Conservation (phyloP, 2,888 invertebrate species). For the Acronicta psi region DNA sequence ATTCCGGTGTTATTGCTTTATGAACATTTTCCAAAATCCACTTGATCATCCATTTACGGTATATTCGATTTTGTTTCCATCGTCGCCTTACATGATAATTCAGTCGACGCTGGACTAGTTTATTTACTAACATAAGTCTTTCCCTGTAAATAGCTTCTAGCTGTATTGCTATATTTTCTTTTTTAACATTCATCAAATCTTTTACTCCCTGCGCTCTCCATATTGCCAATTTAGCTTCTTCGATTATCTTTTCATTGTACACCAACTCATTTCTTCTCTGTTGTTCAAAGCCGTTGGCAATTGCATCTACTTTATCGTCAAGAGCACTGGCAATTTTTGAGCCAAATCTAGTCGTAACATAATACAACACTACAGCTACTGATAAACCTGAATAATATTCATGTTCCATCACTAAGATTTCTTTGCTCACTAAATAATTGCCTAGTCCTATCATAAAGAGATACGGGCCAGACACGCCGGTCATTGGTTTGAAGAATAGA, state of each 20-base stretch:
- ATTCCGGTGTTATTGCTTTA: constrained; percentile 94
- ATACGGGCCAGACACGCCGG: constrained; percentile 96
- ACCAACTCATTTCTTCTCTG: constrained; percentile 86
- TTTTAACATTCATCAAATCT: constrained; percentile 94
- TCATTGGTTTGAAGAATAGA: constrained; percentile 96
- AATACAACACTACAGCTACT: constrained; percentile 89
- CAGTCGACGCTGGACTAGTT: constrained; percentile 92
- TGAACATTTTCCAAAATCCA: constrained; percentile 96
- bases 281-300: constrained; percentile 85
- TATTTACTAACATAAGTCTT: constrained; percentile 86
- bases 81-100: constrained; percentile 97
- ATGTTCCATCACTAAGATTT: constrained; percentile 97
- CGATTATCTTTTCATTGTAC: constrained; percentile 85
- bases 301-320: constrained; percentile 92
- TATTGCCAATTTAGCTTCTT: constrained; percentile 91
- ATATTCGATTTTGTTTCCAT: constrained; percentile 93
- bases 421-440: constrained; percentile 97
- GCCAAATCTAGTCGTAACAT: constrained; percentile 91
- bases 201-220: constrained; percentile 93
- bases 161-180: constrained; percentile 97
- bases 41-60: constrained; percentile 97
- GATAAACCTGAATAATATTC: constrained; percentile 95
- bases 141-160: constrained; percentile 96
- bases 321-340: constrained; percentile 88
- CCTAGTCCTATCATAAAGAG: constrained; percentile 92